Evolutionary conservation across 2,797 vertebrate species (phyloP).

Genomic region (Perodicticus potto): DNA sequence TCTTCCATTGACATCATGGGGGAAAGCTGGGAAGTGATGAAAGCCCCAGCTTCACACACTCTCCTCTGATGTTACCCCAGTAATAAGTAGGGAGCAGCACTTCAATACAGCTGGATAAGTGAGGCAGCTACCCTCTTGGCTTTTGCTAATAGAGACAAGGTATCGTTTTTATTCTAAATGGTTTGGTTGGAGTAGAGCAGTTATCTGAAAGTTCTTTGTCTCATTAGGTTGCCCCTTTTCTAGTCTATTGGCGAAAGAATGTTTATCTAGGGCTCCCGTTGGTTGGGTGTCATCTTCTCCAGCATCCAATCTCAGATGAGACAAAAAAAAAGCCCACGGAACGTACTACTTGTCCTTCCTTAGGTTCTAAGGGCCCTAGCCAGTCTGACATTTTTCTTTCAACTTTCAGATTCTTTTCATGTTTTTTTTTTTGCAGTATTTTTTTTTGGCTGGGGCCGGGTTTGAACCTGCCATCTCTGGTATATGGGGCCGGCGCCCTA

Average conservation of each 20-base stretch:
- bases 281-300: not conserved
- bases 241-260: not conserved
- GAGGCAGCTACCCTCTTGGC: not conserved
- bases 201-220: not conserved
- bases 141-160: not conserved
- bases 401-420: not conserved
- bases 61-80: not conserved
- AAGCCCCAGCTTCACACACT: not conserved
- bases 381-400: not conserved
- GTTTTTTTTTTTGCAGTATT: too few species aligned
- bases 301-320: not conserved
- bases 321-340: not conserved
- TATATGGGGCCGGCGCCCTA: too few species aligned
- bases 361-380: too few species aligned
- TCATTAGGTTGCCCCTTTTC: not conserved
- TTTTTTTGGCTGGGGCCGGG: too few species aligned
- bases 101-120: too few species aligned
- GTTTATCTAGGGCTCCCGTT: not conserved
- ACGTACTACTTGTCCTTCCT: not conserved
- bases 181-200: not conserved
- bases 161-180: too few species aligned
- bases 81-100: rapidly evolving
- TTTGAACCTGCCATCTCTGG: too few species aligned
- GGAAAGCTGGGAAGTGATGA: not conserved
- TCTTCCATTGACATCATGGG: not conserved